Evolutionary conservation across 2,888 invertebrate genomes (phyloP).

Genomic region (Himalopsyche anomala): DNA sequence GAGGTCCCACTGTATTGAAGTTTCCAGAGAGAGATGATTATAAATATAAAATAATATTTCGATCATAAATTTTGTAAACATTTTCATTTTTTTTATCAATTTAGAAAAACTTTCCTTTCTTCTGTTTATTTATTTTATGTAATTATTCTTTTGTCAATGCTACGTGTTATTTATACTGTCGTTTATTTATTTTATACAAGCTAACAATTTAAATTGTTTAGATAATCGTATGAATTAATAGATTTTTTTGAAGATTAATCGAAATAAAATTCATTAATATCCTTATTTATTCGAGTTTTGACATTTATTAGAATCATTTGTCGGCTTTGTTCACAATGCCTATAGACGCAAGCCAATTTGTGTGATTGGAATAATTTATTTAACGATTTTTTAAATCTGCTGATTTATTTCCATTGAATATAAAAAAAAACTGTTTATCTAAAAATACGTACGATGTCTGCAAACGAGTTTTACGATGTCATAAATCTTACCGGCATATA

Average conservation of each 20-base stretch:
- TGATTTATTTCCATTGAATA: slow-evolving; percentile 19
- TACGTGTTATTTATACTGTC: too few relatives aligned
- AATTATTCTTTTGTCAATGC: too few relatives aligned
- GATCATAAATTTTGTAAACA: too few relatives aligned
- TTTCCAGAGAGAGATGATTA: too few relatives aligned
- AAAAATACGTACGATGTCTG: neutral
- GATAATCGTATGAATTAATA: neutral
- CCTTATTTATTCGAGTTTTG: slow-evolving; percentile 7
- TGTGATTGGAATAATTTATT: slow-evolving; percentile 38
- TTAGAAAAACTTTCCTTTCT: too few relatives aligned
- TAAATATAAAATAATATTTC: too few relatives aligned
- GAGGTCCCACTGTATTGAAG: too few relatives aligned
- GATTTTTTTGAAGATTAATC: neutral
- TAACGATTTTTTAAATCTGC: slow-evolving; percentile 18
- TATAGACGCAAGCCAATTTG: slow-evolving; percentile 3
- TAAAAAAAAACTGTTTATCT: slow-evolving; percentile 1
- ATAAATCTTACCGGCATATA: slow-evolving; percentile 20
- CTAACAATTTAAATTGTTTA: neutral
- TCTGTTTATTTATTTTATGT: too few relatives aligned
- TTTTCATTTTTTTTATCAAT: too few relatives aligned
- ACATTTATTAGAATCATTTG: slow-evolving; percentile 14
- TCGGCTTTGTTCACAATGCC: neutral
- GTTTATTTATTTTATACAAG: too few relatives aligned
- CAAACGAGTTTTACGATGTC: slow-evolving; percentile 23
- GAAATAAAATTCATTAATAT: slow-evolving; percentile 18